Evolutionary conservation across 2,888 invertebrate species (phyloP).

Genomic region (Halictus ligatus): DNA sequence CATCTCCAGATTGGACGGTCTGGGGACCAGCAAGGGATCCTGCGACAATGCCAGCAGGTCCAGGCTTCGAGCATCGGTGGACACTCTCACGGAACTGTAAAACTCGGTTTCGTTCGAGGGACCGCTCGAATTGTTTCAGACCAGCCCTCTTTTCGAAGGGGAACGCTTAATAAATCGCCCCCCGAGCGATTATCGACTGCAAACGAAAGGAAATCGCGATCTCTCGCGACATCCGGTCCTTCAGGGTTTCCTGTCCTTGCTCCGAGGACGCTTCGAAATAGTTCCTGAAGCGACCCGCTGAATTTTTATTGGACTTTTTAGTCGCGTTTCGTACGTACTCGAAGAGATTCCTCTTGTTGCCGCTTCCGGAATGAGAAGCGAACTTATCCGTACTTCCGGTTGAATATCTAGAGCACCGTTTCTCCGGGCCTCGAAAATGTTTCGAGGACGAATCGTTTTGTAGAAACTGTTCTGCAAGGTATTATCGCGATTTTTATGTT

Average conservation of each 20-base stretch:
- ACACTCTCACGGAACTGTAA: slow-evolving; percentile 81
- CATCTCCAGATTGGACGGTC: slow-evolving; percentile 81
- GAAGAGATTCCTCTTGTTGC: slow-evolving; percentile 51
- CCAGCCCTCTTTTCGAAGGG: background rate
- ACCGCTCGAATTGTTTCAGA: background rate
- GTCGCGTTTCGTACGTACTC: slow-evolving; percentile 36
- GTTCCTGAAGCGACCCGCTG: slow-evolving; percentile 21
- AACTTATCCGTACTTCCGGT: slow-evolving; percentile 15
- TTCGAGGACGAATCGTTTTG: background rate
- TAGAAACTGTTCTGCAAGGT: background rate
- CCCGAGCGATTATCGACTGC: background rate
- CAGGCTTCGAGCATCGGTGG: slow-evolving; percentile 80
- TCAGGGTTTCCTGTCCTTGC: slow-evolving; percentile 1
- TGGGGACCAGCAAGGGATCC: slow-evolving; percentile 74
- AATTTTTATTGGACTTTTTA: slow-evolving; percentile 18
- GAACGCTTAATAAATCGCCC: background rate
- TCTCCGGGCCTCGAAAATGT: background rate
- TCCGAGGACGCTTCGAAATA: background rate
- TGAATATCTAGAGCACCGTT: background rate
- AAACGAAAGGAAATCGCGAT: slow-evolving; percentile 15
- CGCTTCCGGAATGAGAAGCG: background rate
- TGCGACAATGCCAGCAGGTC: slow-evolving; percentile 68
- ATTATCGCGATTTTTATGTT: slow-evolving; percentile 6
- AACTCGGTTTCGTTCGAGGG: background rate
- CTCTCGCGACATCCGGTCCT: slow-evolving; percentile 11